phyloP scores from a whole-genome alignment of 2,113 vertebrate species.

The Pipra filicauda region DNA sequence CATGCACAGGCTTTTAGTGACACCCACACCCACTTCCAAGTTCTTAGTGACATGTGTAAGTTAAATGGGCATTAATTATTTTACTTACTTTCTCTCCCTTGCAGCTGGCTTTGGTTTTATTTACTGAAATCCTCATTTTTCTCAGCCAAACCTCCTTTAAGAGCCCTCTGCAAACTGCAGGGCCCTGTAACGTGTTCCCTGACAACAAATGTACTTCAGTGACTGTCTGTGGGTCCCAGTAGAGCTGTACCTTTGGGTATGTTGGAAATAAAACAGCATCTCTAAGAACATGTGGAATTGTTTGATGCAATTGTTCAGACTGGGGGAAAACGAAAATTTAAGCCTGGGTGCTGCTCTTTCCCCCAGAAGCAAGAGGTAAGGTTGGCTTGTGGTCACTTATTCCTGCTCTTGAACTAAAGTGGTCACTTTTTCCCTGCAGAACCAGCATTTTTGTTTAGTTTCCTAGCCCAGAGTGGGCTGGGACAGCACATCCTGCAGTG shows the following conservation, averaged over 20 bases:
- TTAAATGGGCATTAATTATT: background rate
- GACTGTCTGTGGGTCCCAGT: background rate
- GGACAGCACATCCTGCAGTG: background rate
- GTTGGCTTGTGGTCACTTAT: background rate
- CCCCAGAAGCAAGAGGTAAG: accelerated
- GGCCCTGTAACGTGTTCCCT: accelerated
- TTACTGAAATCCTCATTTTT: background rate
- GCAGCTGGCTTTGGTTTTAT: background rate
- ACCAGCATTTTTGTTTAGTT: background rate
- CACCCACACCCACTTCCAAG: background rate
- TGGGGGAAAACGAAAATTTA: too few relatives aligned
- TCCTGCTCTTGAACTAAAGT: background rate
- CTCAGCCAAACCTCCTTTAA: background rate
- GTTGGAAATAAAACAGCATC: slow-evolving; percentile 26
- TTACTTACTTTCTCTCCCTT: background rate
- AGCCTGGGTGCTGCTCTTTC: background rate
- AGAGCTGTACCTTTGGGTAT: background rate
- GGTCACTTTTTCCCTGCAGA: background rate
- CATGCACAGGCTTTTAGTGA: background rate
- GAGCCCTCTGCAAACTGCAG: background rate
- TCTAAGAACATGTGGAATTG: background rate
- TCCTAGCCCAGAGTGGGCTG: background rate
- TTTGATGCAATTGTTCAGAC: background rate
- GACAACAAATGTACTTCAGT: background rate
- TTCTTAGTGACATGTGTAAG: background rate